Evolutionary conservation across 2,113 vertebrate genomes (phyloP).

Genomic region (Catagonus wagneri): DNA sequence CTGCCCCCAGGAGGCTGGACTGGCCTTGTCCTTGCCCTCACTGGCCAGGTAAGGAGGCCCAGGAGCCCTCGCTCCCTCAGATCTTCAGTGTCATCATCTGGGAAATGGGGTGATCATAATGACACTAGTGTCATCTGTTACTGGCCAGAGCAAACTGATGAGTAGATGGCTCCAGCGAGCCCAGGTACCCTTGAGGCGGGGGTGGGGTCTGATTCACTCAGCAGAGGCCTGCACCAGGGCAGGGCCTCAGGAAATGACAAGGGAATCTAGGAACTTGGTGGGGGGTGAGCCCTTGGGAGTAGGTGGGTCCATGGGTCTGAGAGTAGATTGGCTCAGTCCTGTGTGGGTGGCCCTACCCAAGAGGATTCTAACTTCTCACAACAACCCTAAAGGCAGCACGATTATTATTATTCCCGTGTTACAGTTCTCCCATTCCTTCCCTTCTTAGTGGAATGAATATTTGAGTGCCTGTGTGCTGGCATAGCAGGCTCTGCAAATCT

Average conservation of each 20-base stretch:
- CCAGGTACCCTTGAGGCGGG: constrained; percentile 20
- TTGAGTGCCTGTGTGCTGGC: background rate
- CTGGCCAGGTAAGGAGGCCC: constrained; percentile 31
- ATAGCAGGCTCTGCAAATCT: background rate
- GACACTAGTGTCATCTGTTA: constrained; percentile 42
- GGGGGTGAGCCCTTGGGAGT: constrained; percentile 39
- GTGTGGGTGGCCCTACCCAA: background rate
- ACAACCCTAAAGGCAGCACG: background rate
- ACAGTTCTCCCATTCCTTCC: constrained; percentile 53
- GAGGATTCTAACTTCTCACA: constrained; percentile 41
- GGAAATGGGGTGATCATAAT: constrained; percentile 59
- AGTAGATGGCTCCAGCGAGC: background rate
- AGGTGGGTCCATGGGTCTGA: background rate
- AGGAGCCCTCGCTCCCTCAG: background rate
- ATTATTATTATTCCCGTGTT: background rate
- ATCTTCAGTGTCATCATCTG: background rate
- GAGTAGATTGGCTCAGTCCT: background rate
- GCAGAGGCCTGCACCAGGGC: constrained; percentile 27
- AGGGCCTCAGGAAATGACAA: constrained; percentile 51
- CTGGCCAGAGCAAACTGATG: constrained; percentile 44
- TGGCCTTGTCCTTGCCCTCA: background rate
- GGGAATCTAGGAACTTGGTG: background rate
- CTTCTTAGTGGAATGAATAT: constrained; percentile 62
- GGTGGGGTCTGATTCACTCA: constrained; percentile 39
- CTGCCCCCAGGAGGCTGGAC: background rate